Base-by-base conservation (phyloP, 2,113 vertebrate species). In the Oncorhynchus nerka region DNA sequence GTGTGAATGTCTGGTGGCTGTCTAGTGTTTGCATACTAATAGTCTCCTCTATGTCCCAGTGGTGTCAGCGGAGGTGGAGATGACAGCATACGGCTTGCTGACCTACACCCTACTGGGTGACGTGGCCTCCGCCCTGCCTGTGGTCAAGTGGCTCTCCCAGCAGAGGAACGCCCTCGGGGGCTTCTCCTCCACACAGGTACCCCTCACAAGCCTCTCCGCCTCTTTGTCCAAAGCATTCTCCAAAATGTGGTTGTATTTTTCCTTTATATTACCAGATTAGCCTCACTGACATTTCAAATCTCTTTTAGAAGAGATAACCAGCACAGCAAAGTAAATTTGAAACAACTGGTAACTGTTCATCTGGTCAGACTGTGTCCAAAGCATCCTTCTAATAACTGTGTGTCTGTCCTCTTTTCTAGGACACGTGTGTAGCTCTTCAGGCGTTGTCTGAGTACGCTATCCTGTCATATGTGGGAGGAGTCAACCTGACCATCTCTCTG, bases 61-160 rank as follows among this genome's bases (percentile, higher is more conserved):
- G 87, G 95, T 96, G 72, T 98, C 96, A 4, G 97, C 96, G 0
- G 95, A 98, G 77, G 96, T 98, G 76, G 97, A 98, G 83, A 97
- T 97, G 97, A 97, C 96, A 0, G 96, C 96, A 15, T 98, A 97
- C 0, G 94, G 95, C 55, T 93, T 98, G 73, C 88, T 98, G 84
- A 97, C 97, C 0, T 98, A 96, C 90, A 95, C 95, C 0, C 89
- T 95, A 2, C 86, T 96, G 30, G 96, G 96, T 0, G 96, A 97
- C 0, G 95, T 97, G 86, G 96, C 96, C 0, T 94, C 95, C 0
- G 95, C 97, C 0, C 92, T 97, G 61, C 96, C 96, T 0, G 95
- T 98, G 3, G 97, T 98, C 34, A 97, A 97, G 85, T 98, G 97
- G 96, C 94, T 98, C 51, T 98, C 97, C 1, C 95, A 97, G 90